Percentiles rank a stretch among this genome's conserved stretches.
Conservation (phyloP, 2,888 invertebrate genomes). For the Colostygia pectinataria region DNA sequence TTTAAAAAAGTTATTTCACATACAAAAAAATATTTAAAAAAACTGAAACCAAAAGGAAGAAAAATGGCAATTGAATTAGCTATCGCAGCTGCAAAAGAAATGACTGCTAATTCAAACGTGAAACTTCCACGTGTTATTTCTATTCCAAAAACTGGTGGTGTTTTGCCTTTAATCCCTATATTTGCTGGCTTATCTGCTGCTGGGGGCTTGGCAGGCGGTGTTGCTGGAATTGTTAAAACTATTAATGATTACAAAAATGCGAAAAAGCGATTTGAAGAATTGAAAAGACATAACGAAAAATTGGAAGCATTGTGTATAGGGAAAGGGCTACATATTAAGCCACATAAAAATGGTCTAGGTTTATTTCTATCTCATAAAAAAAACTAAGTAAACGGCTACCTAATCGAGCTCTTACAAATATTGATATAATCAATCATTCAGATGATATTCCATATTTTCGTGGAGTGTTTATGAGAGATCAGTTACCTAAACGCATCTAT, state of each 20-base stretch:
- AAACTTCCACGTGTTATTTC: not conserved
- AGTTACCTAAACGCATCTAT: too few species aligned
- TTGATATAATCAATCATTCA: too few species aligned
- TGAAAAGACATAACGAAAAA: conserved; percentile 1
- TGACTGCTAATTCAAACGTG: not conserved
- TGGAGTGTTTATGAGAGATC: too few species aligned
- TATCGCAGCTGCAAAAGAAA: not conserved
- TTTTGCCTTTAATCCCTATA: conserved; percentile 1
- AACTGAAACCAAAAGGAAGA: not conserved
- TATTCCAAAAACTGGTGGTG: not conserved
- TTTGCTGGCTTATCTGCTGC: conserved; percentile 2
- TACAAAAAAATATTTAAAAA: not conserved
- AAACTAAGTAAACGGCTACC: conserved; percentile 2
- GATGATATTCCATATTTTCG: too few species aligned
- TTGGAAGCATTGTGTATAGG: not conserved
- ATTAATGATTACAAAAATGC: not conserved
- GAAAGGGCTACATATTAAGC: not conserved
- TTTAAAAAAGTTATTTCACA: too few species aligned
- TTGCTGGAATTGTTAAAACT: not conserved
- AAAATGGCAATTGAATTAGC: not conserved
- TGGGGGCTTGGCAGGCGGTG: not conserved
- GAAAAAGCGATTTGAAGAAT: not conserved
- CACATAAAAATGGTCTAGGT: not conserved
- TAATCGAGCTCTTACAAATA: conserved; percentile 2
- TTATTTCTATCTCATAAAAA: not conserved